Evolutionary conservation across 92 coral and sea anemone species (phyloP), one percentile per base, ranked within the genome.

Genomic region (Phenganax subtilis): DNA sequence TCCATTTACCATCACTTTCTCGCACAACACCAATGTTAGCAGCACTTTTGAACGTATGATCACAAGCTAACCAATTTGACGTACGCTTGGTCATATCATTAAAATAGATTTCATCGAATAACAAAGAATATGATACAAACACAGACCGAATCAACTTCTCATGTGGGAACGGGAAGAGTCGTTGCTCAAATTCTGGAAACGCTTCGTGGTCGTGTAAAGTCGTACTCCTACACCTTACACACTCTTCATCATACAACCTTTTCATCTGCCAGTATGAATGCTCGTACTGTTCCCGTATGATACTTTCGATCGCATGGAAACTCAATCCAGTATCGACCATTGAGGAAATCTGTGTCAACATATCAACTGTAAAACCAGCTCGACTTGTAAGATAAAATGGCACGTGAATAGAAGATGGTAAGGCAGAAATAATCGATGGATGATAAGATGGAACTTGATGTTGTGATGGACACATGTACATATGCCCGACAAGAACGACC

Each of bases 311-410:
- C 2, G 79, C 27, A 28, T 63, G 84, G 67, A 85, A 85, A 79
- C 85, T 85, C 9, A 71, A 14, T 25, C 88, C 84, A 80, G 28
- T 54, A 31, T 85, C 88, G 15, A 80, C 80, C 57, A 85, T 29
- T 8, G 85, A 65, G 58, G 79, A 80, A 27, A 84, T 57, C n/a
- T 79, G 77, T 53, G 63, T 28, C 44, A 84, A 54, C 7, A 84
- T 58, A 12, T 84, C 75, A 10, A 57, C 58, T 11, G 84, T 75
- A 55, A 84, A 84, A 47, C 87, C 87, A 3, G 64, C 76, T 15
- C 84, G 85, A 28, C 77, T 84, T 25, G 87, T 84, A 12, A 84
- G 57, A 68, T 62, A 78, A 54, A 84, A 84, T 51, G 87, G 84
- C 66, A 77, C 77, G 56, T 84, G 59, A 66, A 55, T 57, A 28